Conservation (phyloP, 2,888 invertebrate species). For the Sesia apiformis region DNA sequence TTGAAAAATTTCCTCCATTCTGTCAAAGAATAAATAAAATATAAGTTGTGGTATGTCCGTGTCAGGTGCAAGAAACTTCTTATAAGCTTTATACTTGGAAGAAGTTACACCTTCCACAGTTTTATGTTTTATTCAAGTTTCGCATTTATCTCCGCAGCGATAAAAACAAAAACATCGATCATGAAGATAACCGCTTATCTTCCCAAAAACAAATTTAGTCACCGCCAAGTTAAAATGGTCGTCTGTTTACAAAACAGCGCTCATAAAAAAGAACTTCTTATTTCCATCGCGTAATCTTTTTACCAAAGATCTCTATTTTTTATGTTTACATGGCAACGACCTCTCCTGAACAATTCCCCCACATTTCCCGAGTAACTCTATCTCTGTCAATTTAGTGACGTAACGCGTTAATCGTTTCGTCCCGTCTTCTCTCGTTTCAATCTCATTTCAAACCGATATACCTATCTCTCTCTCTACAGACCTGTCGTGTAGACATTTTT, state of each 20-base stretch:
- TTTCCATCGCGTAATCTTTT: background rate
- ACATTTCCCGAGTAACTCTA: constrained; percentile 31
- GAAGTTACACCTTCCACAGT: too few relatives aligned
- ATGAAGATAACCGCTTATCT: background rate
- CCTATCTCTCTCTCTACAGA: constrained; percentile 43
- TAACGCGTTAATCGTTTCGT: constrained; percentile 54
- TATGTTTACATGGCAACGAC: constrained; percentile 55
- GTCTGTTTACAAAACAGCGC: background rate
- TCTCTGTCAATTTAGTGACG: constrained; percentile 47
- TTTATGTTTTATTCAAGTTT: too few relatives aligned
- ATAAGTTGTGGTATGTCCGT: too few relatives aligned
- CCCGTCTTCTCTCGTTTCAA: constrained; percentile 48
- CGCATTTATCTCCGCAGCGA: background rate
- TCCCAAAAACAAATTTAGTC: too few relatives aligned
- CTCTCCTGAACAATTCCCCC: constrained; percentile 25
- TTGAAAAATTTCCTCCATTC: too few relatives aligned
- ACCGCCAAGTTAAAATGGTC: too few relatives aligned
- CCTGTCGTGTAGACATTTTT: constrained; percentile 47
- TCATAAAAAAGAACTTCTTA: background rate
- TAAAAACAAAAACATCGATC: background rate
- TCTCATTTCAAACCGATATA: constrained; percentile 28
- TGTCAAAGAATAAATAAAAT: too few relatives aligned
- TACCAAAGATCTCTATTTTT: constrained; percentile 32
- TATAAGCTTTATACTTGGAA: too few relatives aligned
- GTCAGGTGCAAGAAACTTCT: too few relatives aligned